Conservation (phyloP, 2,113 vertebrate species). For the Notarius quadriscutis region DNA sequence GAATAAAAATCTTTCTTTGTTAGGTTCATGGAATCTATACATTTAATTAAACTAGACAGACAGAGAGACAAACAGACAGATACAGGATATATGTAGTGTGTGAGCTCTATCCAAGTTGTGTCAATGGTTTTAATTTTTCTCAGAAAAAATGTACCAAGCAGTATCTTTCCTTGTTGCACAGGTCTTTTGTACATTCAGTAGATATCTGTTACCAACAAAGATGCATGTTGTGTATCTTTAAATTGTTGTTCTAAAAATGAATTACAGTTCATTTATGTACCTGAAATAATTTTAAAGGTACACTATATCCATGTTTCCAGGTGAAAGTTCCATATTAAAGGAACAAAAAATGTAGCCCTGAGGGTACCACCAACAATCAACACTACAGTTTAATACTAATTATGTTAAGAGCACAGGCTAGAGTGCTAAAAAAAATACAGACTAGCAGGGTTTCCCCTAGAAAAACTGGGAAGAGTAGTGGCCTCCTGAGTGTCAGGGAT, state of each 20-base stretch:
- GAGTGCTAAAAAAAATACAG: background rate
- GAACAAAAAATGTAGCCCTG: background rate
- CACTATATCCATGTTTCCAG: background rate
- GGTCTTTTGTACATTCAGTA: background rate
- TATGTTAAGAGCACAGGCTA: background rate
- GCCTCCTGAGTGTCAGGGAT: too few relatives aligned
- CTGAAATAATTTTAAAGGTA: background rate
- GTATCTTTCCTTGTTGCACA: background rate
- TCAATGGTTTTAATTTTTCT: background rate
- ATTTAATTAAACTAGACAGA: background rate
- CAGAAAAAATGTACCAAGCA: background rate
- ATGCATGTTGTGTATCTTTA: background rate
- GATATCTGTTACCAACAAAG: background rate
- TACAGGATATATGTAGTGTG: background rate
- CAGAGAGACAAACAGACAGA: background rate
- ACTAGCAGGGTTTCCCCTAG: too few relatives aligned
- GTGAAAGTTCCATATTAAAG: background rate
- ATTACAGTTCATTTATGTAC: background rate
- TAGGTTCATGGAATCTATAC: background rate
- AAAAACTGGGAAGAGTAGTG: too few relatives aligned
- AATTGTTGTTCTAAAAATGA: background rate
- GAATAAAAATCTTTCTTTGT: background rate
- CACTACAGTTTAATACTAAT: background rate
- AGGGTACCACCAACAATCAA: background rate
- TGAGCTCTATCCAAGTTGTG: background rate